Evolutionary conservation across 2,888 invertebrate genomes (phyloP), one percentile per base, ranked within the genome.

Genomic region (Mycalesis mineus): DNA sequence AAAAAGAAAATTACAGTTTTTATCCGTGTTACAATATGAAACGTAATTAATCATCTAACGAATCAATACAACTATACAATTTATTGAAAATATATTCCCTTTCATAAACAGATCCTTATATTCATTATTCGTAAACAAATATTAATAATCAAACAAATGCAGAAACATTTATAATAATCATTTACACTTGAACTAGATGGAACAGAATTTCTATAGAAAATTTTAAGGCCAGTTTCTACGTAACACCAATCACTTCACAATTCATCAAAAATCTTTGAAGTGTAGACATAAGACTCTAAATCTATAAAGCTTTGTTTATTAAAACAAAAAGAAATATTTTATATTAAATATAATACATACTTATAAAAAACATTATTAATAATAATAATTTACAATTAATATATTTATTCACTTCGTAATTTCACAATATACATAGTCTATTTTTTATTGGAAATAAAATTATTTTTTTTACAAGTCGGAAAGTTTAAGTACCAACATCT

Each of bases 401-500:
- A 75, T 64, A 76, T 78, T 78, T 80, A 79, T 75, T 65, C 45
- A 53, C 15, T 53, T 45, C 9, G 33, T 49, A 37, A 44, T 39
- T 51, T 47, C 50, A 51, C 22, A 55, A 55, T 58, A 58, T 31
- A 54, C 41, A 59, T 61, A 70, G 74, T 78, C 71, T 76, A 72
- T 69, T 66, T 74, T 65, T 72, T 64, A 74, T 65, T 68, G 72
- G 70, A 77, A 79, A 74, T 69, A 68, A 64, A 33, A 42, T 11
- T 4, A 36, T 11, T 4, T 60, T 68, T 74, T 58, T 65, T 60
- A 63, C 60, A 65, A 55, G 48, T 57, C 44, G 39, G 56, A 77
- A 72, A 66, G 69, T 74, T 84, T 84, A 84, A 83, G 84, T 84
- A 84, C 83, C 70, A 76, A 80, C 77, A 75, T 76, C 75, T 78